phyloP scores from a whole-genome alignment of 2,113 vertebrate species.

The Falco punctatus region DNA sequence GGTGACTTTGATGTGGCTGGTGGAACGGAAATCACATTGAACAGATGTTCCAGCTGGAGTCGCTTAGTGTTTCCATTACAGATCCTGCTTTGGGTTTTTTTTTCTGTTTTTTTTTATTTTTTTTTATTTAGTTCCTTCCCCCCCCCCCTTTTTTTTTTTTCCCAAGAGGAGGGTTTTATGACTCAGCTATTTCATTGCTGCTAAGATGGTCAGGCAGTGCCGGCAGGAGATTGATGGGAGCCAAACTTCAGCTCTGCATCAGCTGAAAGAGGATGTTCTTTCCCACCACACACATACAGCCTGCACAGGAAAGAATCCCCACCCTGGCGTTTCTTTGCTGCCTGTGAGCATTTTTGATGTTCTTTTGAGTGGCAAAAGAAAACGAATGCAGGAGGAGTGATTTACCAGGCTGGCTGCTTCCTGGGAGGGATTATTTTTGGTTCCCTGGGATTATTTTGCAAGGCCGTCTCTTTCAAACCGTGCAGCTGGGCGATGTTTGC shows the following conservation, averaged over 20 bases:
- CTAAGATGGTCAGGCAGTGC: constrained; percentile 20
- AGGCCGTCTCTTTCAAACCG: neutral
- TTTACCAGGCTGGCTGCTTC: neutral
- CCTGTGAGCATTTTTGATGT: neutral
- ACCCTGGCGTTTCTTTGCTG: neutral
- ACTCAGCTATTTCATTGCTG: constrained; percentile 67
- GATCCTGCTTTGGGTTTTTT: neutral
- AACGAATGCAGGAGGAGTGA: neutral
- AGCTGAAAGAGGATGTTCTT: neutral
- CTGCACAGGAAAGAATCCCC: neutral
- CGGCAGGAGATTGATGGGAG: neutral
- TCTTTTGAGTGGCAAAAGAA: neutral
- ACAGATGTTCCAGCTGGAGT: constrained; percentile 78
- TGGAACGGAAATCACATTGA: constrained; percentile 71
- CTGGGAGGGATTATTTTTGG: neutral
- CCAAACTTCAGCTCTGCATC: neutral
- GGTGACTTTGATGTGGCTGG: constrained; percentile 75
- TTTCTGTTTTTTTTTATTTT: neutral
- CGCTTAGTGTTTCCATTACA: constrained; percentile 61
- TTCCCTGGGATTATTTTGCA: neutral
- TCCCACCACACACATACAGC: accelerated
- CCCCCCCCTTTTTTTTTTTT: neutral
- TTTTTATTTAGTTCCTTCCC: neutral
- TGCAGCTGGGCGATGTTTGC: neutral
- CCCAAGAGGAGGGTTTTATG: constrained; percentile 17